Percentiles rank a stretch among this genome's conserved stretches.
These are phyloP conservation scores for Simalia tracyae DNA, from an alignment of 2,797 vertebrate species.

Conservation along the genomic window DNA sequence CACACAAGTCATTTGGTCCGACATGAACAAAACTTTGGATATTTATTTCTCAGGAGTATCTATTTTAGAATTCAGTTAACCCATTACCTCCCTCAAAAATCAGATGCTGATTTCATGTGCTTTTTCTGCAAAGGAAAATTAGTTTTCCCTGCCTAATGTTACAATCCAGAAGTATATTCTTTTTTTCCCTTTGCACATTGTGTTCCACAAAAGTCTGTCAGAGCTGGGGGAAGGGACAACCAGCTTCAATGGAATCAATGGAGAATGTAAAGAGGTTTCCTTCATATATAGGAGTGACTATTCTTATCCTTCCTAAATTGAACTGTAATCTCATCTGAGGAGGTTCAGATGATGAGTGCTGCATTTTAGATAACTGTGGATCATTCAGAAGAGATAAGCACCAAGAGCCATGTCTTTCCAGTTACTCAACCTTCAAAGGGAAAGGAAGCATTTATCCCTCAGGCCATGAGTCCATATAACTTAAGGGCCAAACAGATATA, in stretches of 20 bases:
- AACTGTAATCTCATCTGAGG: neutral
- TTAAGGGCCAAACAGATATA: neutral
- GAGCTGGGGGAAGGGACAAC: neutral
- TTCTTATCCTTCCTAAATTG: neutral
- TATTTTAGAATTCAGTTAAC: slow-evolving; percentile 26
- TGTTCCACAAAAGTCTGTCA: neutral
- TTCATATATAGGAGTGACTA: neutral
- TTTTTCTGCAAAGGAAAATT: neutral
- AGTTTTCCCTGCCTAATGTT: slow-evolving; percentile 15
- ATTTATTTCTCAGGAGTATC: neutral
- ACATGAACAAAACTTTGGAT: slow-evolving; percentile 1
- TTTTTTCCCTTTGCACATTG: neutral
- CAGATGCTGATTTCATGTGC: neutral
- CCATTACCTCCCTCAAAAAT: neutral
- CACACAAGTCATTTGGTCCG: neutral
- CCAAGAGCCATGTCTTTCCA: neutral
- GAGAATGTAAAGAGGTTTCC: neutral
- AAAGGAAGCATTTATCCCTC: neutral
- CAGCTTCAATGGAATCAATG: neutral
- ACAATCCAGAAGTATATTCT: neutral
- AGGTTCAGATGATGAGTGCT: neutral
- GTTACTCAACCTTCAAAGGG: neutral
- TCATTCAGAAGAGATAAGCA: neutral
- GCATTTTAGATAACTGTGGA: neutral
- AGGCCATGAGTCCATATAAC: neutral